Evolutionary conservation across 2,888 invertebrate genomes (phyloP).

Genomic region (Drosophila paracracens): DNA sequence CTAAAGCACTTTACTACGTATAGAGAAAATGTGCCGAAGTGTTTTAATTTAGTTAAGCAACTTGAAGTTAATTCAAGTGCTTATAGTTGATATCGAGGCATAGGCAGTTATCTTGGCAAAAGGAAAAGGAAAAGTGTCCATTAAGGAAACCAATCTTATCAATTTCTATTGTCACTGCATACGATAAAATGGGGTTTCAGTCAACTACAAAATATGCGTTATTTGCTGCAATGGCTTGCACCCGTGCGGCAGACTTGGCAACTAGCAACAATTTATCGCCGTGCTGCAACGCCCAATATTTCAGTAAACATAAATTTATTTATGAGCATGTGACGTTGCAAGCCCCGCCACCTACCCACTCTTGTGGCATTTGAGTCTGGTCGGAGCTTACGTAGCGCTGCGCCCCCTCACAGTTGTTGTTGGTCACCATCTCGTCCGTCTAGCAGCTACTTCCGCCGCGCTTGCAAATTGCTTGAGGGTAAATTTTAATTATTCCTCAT

Average conservation of each 20-base stretch:
- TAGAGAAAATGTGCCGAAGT: neutral
- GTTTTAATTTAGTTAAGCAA: neutral
- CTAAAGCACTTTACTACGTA: neutral
- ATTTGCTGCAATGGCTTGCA: constrained; percentile 7
- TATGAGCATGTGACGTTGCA: constrained; percentile 70
- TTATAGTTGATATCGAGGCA: neutral
- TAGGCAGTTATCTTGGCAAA: neutral
- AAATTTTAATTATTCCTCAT: constrained; percentile 82
- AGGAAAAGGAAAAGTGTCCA: neutral
- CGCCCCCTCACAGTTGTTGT: constrained; percentile 13
- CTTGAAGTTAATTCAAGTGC: neutral
- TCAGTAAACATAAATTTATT: constrained; percentile 75
- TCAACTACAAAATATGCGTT: constrained; percentile 52
- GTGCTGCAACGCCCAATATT: constrained; percentile 59
- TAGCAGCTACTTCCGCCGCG: constrained; percentile 62
- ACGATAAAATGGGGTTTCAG: constrained; percentile 39
- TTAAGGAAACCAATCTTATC: constrained; percentile 16
- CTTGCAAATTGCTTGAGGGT: constrained; percentile 79
- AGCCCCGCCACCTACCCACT: constrained; percentile 6
- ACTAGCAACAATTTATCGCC: constrained; percentile 53
- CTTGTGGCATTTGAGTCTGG: constrained; percentile 9
- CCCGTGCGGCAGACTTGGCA: constrained; percentile 33
- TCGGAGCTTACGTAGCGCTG: constrained; percentile 18
- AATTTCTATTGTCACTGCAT: constrained; percentile 16
- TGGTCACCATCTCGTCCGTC: constrained; percentile 26